Conservation (phyloP, 2,113 vertebrate species). For the Eretmochelys imbricata region DNA sequence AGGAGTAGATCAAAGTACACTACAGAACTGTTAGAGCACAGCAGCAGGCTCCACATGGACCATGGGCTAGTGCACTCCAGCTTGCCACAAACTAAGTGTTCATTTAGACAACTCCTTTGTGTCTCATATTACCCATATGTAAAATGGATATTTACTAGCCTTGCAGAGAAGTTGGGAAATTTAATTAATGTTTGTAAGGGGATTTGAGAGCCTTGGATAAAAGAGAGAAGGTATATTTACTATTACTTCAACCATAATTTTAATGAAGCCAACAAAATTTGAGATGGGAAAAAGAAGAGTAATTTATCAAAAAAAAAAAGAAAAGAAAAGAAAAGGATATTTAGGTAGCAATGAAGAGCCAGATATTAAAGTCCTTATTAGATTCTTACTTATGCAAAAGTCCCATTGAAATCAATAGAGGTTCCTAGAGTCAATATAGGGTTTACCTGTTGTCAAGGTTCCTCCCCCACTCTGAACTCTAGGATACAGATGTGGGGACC, state of each 20-base stretch:
- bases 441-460: not conserved
- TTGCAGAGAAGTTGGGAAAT: no score
- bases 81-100: no score
- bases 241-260: not conserved
- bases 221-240: not conserved
- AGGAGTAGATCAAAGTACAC: not conserved
- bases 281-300: not conserved
- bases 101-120: no score
- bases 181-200: no score
- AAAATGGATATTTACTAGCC: not conserved
- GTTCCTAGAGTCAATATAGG: not conserved
- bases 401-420: fast-evolving
- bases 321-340: not conserved
- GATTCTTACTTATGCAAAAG: not conserved
- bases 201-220: no score
- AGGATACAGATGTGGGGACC: no score
- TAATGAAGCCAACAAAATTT: not conserved
- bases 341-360: not conserved
- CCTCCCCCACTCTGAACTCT: no score
- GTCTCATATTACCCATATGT: fast-evolving
- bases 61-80: no score
- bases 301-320: not conserved
- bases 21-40: not conserved
- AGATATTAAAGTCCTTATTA: fast-evolving
- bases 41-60: no score